Conservation (phyloP, 2,113 vertebrate genomes). For the Oxygymnocypris stewartii region DNA sequence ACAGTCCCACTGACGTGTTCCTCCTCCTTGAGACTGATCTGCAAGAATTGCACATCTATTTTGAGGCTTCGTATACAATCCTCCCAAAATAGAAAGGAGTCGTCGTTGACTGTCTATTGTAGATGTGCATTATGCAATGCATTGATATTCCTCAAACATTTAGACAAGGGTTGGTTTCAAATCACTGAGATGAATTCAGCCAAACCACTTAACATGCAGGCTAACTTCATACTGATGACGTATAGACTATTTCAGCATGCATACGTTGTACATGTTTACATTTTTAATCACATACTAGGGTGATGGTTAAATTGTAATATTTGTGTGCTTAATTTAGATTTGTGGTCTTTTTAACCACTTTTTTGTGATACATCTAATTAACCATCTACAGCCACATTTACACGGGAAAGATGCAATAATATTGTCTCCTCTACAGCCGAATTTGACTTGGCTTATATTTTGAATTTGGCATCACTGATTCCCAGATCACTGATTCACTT, state of each 20-base stretch:
- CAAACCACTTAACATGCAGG: slow-evolving; percentile 57
- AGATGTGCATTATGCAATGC: neutral
- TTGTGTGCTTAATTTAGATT: neutral
- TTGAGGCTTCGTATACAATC: slow-evolving; percentile 1
- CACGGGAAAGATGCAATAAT: neutral
- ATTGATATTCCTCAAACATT: slow-evolving; percentile 2
- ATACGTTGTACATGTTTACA: neutral
- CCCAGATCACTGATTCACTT: neutral
- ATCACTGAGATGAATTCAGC: neutral
- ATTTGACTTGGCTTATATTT: too few species aligned
- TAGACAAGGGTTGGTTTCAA: neutral
- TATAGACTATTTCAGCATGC: neutral
- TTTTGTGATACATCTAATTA: neutral
- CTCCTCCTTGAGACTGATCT: slow-evolving; percentile 37
- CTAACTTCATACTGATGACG: neutral
- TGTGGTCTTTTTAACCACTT: neutral
- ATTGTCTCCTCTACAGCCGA: neutral
- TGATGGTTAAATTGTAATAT: neutral
- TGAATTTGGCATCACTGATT: neutral
- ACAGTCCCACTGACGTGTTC: slow-evolving; percentile 7
- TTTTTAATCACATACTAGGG: neutral
- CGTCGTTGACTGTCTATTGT: neutral
- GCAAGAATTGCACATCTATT: slow-evolving; percentile 39
- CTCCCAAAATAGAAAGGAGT: slow-evolving; percentile 25
- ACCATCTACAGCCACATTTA: neutral